Percentiles rank a stretch among this genome's conserved stretches.
Evolutionary conservation across 1,140 invertebrate genomes (phyloP).

Genomic region (Hypsibius dujardini): DNA sequence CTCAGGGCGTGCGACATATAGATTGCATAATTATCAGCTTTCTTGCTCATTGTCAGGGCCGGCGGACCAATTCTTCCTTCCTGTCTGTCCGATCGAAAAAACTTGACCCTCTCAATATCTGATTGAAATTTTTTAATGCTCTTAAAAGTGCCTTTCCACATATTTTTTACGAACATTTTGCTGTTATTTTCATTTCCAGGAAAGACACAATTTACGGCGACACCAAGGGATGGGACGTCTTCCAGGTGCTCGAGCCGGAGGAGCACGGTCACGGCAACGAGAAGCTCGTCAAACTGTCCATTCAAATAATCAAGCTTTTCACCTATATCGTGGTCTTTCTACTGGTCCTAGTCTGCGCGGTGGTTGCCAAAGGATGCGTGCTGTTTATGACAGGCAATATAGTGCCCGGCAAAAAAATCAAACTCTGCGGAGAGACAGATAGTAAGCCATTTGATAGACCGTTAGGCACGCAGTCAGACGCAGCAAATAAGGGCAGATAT

Average conservation of each 20-base stretch:
- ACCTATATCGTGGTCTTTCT: slow-evolving; percentile 66
- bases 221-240: slow-evolving; percentile 88
- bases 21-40: too few species aligned
- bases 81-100: too few species aligned
- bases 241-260: slow-evolving; percentile 67
- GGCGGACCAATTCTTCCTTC: too few species aligned
- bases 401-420: slow-evolving; percentile 48
- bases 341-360: slow-evolving; percentile 58
- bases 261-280: slow-evolving; percentile 67
- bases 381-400: slow-evolving; percentile 80
- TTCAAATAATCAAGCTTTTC: slow-evolving; percentile 63
- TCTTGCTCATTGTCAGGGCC: too few species aligned
- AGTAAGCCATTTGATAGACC: slow-evolving; percentile 18
- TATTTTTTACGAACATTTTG: too few species aligned
- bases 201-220: slow-evolving; percentile 33
- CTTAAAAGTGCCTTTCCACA: too few species aligned
- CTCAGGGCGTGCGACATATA: too few species aligned
- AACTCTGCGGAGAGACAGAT: slow-evolving; percentile 42
- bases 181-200: not conserved
- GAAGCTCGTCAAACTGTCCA: slow-evolving; percentile 61
- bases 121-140: too few species aligned
- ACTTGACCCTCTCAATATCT: too few species aligned
- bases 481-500: too few species aligned
- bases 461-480: not conserved
- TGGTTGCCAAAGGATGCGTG: slow-evolving; percentile 63